These are phyloP conservation scores for Danaus chrysippus DNA, from an alignment of 2,888 invertebrate species.

Conservation along the genomic window DNA sequence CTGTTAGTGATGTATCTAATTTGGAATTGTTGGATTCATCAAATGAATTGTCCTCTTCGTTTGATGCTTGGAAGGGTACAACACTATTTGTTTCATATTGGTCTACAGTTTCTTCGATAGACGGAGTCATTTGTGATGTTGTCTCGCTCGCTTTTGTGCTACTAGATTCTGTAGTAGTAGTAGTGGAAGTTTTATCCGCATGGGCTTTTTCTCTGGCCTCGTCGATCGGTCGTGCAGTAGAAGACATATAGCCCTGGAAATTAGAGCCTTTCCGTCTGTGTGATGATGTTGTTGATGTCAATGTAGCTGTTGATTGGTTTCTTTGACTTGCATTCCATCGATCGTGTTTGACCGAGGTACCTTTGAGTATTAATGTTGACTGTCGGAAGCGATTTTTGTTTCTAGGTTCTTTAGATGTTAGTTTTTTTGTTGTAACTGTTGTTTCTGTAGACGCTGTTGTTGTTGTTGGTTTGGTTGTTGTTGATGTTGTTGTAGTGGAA, in stretches of 20 bases:
- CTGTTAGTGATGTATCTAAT: constrained; percentile 15
- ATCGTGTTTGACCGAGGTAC: constrained; percentile 71
- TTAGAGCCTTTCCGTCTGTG: constrained; percentile 66
- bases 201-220: constrained; percentile 43
- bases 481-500: constrained; percentile 33
- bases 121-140: constrained; percentile 17
- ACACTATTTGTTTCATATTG: constrained; percentile 40
- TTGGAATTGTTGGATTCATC: too few species aligned
- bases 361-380: constrained; percentile 64
- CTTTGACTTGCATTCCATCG: constrained; percentile 57
- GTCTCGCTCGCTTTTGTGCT: constrained; percentile 28
- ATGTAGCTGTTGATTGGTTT: constrained; percentile 34
- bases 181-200: constrained; percentile 37
- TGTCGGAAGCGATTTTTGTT: constrained; percentile 64
- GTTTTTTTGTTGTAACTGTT: constrained; percentile 19
- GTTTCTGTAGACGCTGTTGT: constrained; percentile 32
- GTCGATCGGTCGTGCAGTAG: constrained; percentile 41
- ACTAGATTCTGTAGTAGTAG: constrained; percentile 31
- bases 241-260: constrained; percentile 59
- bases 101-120: constrained; percentile 38
- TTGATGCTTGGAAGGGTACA: constrained; percentile 23
- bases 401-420: constrained; percentile 43
- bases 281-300: constrained; percentile 37
- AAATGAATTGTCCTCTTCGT: constrained; percentile 20
- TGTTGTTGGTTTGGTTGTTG: constrained; percentile 29